These are phyloP conservation scores for Micromesistius poutassou DNA, from an alignment of 2,797 vertebrate genomes.

Conservation along the genomic window DNA sequence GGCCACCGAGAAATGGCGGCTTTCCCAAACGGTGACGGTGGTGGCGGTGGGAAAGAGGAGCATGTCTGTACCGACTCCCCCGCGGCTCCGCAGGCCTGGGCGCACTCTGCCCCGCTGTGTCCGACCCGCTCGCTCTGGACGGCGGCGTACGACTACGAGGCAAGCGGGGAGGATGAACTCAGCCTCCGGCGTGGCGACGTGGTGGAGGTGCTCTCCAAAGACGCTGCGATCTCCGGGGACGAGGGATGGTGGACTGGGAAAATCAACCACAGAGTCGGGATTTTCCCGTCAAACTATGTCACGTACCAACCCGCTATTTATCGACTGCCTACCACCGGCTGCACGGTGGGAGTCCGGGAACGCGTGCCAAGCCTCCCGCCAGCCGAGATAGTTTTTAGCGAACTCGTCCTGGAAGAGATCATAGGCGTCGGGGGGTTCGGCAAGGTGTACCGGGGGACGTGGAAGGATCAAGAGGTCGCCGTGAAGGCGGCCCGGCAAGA, in stretches of 20 bases:
- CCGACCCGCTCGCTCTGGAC: slow-evolving; percentile 80
- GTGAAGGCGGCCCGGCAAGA: slow-evolving; percentile 92
- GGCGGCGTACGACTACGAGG: slow-evolving; percentile 85
- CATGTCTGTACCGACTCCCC: slow-evolving; percentile 67
- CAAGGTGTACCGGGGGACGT: slow-evolving; percentile 90
- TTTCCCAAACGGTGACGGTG: slow-evolving; percentile 79
- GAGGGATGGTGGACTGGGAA: slow-evolving; percentile 91
- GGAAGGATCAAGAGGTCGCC: slow-evolving; percentile 88
- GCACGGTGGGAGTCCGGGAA: slow-evolving; percentile 51
- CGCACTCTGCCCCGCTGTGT: slow-evolving; percentile 74
- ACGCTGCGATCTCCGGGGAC: slow-evolving; percentile 84
- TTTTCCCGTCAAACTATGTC: slow-evolving; percentile 87
- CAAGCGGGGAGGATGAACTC: slow-evolving; percentile 85
- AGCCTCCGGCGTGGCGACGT: slow-evolving; percentile 82
- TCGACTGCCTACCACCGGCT: slow-evolving; percentile 58
- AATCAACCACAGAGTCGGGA: slow-evolving; percentile 83
- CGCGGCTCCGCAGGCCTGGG: slow-evolving; percentile 51
- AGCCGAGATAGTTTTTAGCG: slow-evolving; percentile 81
- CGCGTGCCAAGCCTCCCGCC: slow-evolving; percentile 75
- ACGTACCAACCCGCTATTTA: slow-evolving; percentile 75
- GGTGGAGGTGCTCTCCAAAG: slow-evolving; percentile 86
- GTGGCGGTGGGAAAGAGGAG: slow-evolving; percentile 64
- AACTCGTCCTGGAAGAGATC: slow-evolving; percentile 87
- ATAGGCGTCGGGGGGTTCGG: slow-evolving; percentile 93
- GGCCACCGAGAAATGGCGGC: slow-evolving; percentile 79